A percentile compares a stretch with the other conserved stretches of the same genome.
These are phyloP conservation scores for Fistularia commersonii DNA, from an alignment of 2,797 vertebrate species.

Conservation along the genomic window DNA sequence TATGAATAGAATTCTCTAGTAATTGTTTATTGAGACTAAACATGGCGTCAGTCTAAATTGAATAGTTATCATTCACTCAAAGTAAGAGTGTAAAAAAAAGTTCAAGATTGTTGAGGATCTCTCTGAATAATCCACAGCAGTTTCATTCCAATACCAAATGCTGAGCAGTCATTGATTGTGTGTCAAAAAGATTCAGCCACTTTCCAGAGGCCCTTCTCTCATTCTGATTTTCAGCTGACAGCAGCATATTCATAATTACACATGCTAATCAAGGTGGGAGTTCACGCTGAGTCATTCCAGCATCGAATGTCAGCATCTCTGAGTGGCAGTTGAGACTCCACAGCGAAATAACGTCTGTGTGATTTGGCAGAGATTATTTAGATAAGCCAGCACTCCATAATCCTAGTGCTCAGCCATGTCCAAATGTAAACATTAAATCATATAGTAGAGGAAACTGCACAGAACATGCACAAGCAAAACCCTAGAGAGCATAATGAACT, in stretches of 20 bases:
- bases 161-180: constrained; percentile 59
- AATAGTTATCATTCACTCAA: background rate
- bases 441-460: constrained; percentile 9
- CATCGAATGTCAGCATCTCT: constrained; percentile 60
- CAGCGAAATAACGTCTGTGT: constrained; percentile 57
- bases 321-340: constrained; percentile 58
- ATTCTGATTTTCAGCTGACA: constrained; percentile 59
- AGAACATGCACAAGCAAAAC: constrained; percentile 12
- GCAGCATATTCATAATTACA: constrained; percentile 74
- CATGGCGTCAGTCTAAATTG: background rate
- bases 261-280: constrained; percentile 75
- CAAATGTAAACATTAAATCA: constrained; percentile 29
- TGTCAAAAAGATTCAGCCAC: constrained; percentile 47
- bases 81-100: constrained; percentile 1
- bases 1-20: too few relatives aligned
- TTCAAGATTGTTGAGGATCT: constrained; percentile 4
- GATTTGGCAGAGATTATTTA: constrained; percentile 51
- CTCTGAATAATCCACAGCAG: constrained; percentile 29
- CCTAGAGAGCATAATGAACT: background rate
- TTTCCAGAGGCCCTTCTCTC: constrained; percentile 46
- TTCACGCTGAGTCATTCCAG: constrained; percentile 64
- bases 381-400: background rate
- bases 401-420: constrained; percentile 9
- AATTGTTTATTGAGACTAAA: background rate
- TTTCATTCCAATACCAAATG: constrained; percentile 53